Conservation (phyloP, 2,888 invertebrate genomes). For the Drosophila macrospina region DNA sequence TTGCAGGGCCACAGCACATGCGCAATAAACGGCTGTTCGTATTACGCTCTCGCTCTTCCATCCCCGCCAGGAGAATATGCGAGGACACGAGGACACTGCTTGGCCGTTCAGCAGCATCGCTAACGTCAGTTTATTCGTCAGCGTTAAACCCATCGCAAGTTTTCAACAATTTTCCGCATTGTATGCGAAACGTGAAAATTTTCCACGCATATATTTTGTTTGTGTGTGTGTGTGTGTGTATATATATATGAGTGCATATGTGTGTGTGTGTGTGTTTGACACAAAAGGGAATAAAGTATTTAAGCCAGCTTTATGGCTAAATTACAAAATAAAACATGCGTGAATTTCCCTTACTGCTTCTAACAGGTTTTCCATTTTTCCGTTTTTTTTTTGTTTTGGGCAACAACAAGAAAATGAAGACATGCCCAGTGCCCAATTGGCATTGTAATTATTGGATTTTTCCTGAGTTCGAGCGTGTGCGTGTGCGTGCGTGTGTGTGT, state of each 20-base stretch:
- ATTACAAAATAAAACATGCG: constrained; percentile 12
- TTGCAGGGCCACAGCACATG: constrained; percentile 53
- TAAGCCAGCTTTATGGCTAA: constrained; percentile 13
- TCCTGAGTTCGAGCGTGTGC: constrained; percentile 9
- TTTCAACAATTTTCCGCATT: constrained; percentile 52
- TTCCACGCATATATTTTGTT: constrained; percentile 37
- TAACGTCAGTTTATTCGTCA: constrained; percentile 61
- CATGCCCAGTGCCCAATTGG: constrained; percentile 49
- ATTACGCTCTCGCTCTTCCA: constrained; percentile 24
- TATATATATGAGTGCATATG: too few species aligned
- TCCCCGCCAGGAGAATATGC: constrained; percentile 22
- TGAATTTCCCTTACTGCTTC: background rate
- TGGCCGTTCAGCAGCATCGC: constrained; percentile 52
- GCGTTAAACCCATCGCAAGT: constrained; percentile 59
- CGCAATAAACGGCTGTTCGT: constrained; percentile 42
- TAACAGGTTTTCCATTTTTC: background rate
- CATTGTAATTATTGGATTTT: constrained; percentile 68
- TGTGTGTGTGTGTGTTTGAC: constrained; percentile 17
- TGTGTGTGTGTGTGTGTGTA: constrained; percentile 15
- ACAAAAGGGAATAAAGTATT: constrained; percentile 21
- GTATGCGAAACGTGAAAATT: constrained; percentile 50
- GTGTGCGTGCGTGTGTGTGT: constrained; percentile 1
- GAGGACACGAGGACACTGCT: constrained; percentile 5
- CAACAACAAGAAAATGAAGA: constrained; percentile 10
- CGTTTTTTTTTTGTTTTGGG: constrained; percentile 2